phyloP scores from a whole-genome alignment of 2,888 invertebrate species.

The Craniophora ligustri region DNA sequence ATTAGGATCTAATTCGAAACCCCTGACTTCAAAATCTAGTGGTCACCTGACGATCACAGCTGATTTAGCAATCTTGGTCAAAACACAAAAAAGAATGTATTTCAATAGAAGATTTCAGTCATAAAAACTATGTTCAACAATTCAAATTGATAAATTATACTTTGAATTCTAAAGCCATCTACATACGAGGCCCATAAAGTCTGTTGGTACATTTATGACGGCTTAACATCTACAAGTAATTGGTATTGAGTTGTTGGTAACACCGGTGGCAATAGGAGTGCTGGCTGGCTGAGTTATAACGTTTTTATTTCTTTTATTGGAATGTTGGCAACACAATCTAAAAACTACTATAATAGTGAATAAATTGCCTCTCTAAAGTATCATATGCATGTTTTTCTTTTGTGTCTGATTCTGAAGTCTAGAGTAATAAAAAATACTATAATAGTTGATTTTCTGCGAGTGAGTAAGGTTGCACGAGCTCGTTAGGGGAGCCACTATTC shows the following conservation, averaged over 20 bases:
- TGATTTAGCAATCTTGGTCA: too few relatives aligned
- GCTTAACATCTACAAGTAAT: constrained; percentile 25
- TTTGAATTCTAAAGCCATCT: constrained; percentile 39
- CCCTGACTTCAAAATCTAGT: too few relatives aligned
- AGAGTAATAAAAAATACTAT: too few relatives aligned
- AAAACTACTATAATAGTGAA: neutral
- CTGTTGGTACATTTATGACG: constrained; percentile 46
- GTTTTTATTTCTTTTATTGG: constrained; percentile 31
- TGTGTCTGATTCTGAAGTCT: too few relatives aligned
- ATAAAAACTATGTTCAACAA: constrained; percentile 35
- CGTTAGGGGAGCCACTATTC: too few relatives aligned
- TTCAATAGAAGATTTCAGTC: constrained; percentile 5
- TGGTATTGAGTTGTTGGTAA: constrained; percentile 42
- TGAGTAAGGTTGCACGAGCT: too few relatives aligned
- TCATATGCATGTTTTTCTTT: too few relatives aligned
- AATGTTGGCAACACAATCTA: constrained; percentile 8
- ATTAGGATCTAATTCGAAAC: too few relatives aligned
- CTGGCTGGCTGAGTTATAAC: constrained; percentile 4
- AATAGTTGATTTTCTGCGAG: too few relatives aligned
- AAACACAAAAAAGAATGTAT: too few relatives aligned
- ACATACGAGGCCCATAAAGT: constrained; percentile 25
- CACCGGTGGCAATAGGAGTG: constrained; percentile 25
- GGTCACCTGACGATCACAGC: too few relatives aligned
- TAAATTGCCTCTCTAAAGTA: too few relatives aligned
- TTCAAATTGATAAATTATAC: constrained; percentile 42